phyloP scores from a whole-genome alignment of 2,113 vertebrate genomes.

The Blennius ocellaris region DNA sequence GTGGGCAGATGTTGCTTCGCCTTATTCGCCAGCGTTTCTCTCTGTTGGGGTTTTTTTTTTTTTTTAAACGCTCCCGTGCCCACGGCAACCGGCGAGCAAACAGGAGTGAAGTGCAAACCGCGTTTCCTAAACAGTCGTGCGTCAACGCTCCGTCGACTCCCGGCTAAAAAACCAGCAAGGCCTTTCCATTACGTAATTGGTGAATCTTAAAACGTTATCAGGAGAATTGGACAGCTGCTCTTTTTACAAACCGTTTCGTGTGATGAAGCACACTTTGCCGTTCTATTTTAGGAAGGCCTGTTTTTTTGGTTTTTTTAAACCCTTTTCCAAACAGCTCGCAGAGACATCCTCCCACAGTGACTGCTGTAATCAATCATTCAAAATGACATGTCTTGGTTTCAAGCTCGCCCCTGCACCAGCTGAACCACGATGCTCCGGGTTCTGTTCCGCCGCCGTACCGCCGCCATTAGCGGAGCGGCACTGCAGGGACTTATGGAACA shows the following conservation, averaged over 20 bases:
- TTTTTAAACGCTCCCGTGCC: constrained; percentile 18
- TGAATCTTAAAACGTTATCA: neutral
- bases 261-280: neutral
- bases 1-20: neutral
- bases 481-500: constrained; percentile 31
- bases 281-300: neutral
- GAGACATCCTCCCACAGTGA: constrained; percentile 1
- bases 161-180: neutral
- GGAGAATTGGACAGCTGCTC: neutral
- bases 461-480: constrained; percentile 28
- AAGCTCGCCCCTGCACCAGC: neutral
- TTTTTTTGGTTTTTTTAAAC: no score
- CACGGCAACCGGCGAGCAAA: constrained; percentile 38
- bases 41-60: constrained; percentile 10
- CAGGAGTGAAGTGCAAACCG: constrained; percentile 39
- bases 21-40: constrained; percentile 12
- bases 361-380: constrained; percentile 7
- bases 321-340: neutral
- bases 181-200: constrained; percentile 11
- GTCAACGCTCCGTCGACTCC: constrained; percentile 48
- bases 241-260: neutral
- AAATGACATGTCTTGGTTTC: neutral
- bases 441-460: constrained; percentile 14
- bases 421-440: neutral
- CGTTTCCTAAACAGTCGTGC: constrained; percentile 35